These are phyloP conservation scores for Noctilio leporinus DNA, from an alignment of 2,113 vertebrate genomes.

Conservation along the genomic window DNA sequence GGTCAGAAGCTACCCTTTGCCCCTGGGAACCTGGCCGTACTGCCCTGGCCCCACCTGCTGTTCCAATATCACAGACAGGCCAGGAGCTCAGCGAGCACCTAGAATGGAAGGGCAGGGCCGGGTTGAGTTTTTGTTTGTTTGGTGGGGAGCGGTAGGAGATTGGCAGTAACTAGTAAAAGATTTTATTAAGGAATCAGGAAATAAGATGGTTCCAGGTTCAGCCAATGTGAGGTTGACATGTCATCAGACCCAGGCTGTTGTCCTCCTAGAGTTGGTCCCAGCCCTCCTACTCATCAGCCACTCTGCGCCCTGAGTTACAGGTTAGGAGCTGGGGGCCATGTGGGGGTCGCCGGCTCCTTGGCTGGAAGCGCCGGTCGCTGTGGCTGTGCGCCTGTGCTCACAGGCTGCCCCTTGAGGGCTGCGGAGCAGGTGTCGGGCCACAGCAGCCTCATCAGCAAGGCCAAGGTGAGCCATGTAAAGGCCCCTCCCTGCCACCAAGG, in stretches of 20 bases:
- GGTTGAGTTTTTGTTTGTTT: neutral
- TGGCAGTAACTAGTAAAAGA: neutral
- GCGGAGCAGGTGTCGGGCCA: neutral
- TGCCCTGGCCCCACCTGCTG: fast-evolving
- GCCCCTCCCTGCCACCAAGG: neutral
- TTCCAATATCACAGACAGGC: fast-evolving
- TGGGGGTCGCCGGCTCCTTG: fast-evolving
- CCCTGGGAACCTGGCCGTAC: neutral
- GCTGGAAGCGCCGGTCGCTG: fast-evolving
- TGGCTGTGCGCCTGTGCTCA: fast-evolving
- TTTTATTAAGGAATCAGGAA: neutral
- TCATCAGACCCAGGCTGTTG: neutral
- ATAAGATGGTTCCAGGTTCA: neutral
- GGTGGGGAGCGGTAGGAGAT: neutral
- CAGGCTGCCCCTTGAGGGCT: neutral
- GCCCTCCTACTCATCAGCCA: neutral
- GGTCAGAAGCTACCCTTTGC: neutral
- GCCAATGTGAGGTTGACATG: fast-evolving
- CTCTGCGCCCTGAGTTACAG: fast-evolving
- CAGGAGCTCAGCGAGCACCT: fast-evolving
- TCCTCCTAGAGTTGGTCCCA: neutral
- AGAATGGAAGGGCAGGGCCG: neutral
- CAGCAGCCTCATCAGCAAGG: neutral
- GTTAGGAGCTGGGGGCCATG: too few species aligned
- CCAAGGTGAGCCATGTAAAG: neutral